Evolutionary conservation across 2,113 vertebrate genomes (phyloP).

Genomic region (Callopanchax toddi): DNA sequence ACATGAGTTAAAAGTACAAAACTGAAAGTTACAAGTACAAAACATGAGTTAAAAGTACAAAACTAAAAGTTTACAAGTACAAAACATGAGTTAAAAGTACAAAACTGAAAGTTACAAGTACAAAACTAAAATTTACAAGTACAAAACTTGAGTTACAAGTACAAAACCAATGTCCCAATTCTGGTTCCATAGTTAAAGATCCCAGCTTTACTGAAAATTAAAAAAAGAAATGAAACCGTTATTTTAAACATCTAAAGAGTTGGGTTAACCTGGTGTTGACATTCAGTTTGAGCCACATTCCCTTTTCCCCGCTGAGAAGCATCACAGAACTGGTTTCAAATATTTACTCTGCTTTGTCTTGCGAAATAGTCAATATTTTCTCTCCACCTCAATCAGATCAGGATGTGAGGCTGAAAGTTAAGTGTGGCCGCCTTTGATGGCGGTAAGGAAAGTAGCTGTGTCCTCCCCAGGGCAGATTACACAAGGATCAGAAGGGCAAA

Average conservation of each 20-base stretch:
- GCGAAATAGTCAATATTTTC: slow-evolving; percentile 48
- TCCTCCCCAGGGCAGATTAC: slow-evolving; percentile 61
- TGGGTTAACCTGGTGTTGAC: background rate
- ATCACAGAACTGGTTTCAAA: slow-evolving; percentile 37
- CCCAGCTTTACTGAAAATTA: slow-evolving; percentile 10
- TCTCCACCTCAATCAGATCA: slow-evolving; percentile 55
- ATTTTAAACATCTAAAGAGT: background rate
- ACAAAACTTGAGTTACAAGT: too few species aligned
- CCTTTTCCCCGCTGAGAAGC: background rate
- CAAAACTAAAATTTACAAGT: too few species aligned
- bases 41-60: too few species aligned
- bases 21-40: too few species aligned
- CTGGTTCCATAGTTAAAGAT: too few species aligned
- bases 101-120: too few species aligned
- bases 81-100: too few species aligned
- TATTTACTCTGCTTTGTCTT: slow-evolving; percentile 51
- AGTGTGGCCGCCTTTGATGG: slow-evolving; percentile 48
- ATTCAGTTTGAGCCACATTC: slow-evolving; percentile 10
- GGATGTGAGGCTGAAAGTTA: slow-evolving; percentile 43
- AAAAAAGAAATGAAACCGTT: background rate
- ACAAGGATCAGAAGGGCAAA: slow-evolving; percentile 61
- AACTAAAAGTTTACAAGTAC: too few species aligned
- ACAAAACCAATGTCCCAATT: too few species aligned
- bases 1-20: too few species aligned
- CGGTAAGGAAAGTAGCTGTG: slow-evolving; percentile 49